Percentiles rank a stretch among this genome's conserved stretches.
Evolutionary conservation across 2,113 vertebrate genomes (phyloP).

Genomic region (Cyrtonyx montezumae): DNA sequence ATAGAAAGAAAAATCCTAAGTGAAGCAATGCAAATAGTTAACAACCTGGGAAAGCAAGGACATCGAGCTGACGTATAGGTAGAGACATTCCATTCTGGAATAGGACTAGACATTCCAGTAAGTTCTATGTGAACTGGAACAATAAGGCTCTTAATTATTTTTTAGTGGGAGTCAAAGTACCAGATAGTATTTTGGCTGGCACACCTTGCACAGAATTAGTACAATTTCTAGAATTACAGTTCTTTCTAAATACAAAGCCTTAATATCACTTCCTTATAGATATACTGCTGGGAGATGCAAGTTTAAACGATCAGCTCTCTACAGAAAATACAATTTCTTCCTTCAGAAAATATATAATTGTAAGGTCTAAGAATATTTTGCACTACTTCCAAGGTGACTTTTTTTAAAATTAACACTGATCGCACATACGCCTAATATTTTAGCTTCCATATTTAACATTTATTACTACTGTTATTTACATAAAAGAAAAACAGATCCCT

Average conservation of each 20-base stretch:
- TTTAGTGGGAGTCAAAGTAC: not conserved
- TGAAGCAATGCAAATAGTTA: conserved; percentile 59
- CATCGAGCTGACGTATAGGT: conserved; percentile 28
- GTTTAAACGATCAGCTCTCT: not conserved
- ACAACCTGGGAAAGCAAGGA: conserved; percentile 41
- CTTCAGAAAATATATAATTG: not conserved
- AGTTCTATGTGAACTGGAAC: not conserved
- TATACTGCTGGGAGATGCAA: not conserved
- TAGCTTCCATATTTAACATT: not conserved
- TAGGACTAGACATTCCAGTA: not conserved
- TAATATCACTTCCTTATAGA: not conserved
- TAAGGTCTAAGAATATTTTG: not conserved
- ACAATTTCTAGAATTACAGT: not conserved
- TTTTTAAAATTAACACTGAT: not conserved
- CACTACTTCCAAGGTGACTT: not conserved
- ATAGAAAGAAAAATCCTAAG: not conserved
- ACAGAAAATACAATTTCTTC: not conserved
- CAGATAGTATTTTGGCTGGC: not conserved
- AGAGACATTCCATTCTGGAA: not conserved
- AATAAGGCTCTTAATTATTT: not conserved
- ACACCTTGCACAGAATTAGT: not conserved
- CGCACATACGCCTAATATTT: not conserved
- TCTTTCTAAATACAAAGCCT: not conserved
- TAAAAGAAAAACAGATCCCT: not conserved
- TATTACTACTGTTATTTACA: not conserved